phyloP scores from a whole-genome alignment of 2,797 vertebrate genomes.

The Sebastes steindachneri region DNA sequence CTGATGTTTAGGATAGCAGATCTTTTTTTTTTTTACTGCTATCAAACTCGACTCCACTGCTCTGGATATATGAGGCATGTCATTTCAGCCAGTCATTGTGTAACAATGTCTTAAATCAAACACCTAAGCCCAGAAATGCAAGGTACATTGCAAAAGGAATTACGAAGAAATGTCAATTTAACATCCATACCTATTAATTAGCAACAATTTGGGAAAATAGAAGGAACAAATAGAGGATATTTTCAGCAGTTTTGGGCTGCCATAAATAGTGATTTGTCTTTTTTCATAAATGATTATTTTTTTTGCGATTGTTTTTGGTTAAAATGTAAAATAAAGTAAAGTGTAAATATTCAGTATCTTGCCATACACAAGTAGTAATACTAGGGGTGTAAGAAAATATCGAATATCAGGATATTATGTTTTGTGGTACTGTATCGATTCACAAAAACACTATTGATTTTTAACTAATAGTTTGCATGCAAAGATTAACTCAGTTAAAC shows the following conservation, averaged over 20 bases:
- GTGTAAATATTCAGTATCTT: not conserved
- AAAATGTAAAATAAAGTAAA: not conserved
- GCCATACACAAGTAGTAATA: not conserved
- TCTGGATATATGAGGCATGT: not conserved
- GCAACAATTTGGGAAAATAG: not conserved
- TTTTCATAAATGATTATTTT: not conserved
- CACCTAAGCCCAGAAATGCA: not conserved
- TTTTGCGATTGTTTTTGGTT: not conserved
- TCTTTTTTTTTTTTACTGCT: not conserved
- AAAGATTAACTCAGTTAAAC: too few relatives aligned
- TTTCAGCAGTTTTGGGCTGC: not conserved
- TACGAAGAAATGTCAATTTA: not conserved
- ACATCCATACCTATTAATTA: not conserved
- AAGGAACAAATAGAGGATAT: not conserved
- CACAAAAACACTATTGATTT: too few relatives aligned
- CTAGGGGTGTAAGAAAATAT: too few relatives aligned
- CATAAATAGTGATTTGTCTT: not conserved
- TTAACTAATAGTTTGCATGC: too few relatives aligned
- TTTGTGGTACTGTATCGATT: too few relatives aligned
- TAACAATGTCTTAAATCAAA: not conserved
- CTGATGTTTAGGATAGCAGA: slow-evolving; percentile 4
- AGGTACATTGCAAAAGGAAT: not conserved
- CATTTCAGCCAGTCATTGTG: slow-evolving; percentile 1
- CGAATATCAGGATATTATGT: too few relatives aligned
- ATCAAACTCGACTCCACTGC: not conserved